Evolutionary conservation across 2,113 vertebrate genomes (phyloP), one percentile per base, ranked within the genome.

Genomic region (Martes martes): DNA sequence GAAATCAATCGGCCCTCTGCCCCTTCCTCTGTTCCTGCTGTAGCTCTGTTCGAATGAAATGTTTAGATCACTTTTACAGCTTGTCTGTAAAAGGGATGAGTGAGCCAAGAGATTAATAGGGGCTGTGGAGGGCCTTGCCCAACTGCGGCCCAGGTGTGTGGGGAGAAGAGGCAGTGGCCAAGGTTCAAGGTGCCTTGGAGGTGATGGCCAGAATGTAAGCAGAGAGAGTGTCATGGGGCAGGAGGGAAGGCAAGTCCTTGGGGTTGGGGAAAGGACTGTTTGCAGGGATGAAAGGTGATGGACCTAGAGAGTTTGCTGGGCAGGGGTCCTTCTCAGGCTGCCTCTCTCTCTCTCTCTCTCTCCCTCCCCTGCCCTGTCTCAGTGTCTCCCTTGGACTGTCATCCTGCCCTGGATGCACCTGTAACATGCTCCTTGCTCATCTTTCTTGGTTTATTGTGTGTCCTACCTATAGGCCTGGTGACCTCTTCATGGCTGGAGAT

Each of bases 41-140:
- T 95, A 98, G 98, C 0, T 0, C 97, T 0, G 94, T 96, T 97
- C 24, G 52, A 98, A 98, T 98, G 98, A 99, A 98, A 99, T 45
- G 94, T 97, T 98, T 98, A 96, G 98, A 98, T 99, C 98, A 98
- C 98, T 98, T 99, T 99, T 98, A 99, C 0, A 1, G 97, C 88
- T 47, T 97, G 98, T 98, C 98, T 98, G 94, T 98, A 98, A 98
- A 98, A 97, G 97, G 97, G 98, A 98, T 95, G 98, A 98, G 98
- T 94, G 97, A 98, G 96, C 97, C 95, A 93, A 65, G 97, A 98
- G 98, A 98, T 99, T 98, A 98, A 98, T 97, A 95, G 97, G 90
- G 0, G 4, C 73, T 94, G 63, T 95, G 0, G 73, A 89, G 81
- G 97, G 96, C 24, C 33, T 95, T 95, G 96, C 92, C 97, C 73